These are phyloP conservation scores for Caenorhabditis sp. DNA, from an alignment of 2,888 invertebrate species.

Conservation along the genomic window DNA sequence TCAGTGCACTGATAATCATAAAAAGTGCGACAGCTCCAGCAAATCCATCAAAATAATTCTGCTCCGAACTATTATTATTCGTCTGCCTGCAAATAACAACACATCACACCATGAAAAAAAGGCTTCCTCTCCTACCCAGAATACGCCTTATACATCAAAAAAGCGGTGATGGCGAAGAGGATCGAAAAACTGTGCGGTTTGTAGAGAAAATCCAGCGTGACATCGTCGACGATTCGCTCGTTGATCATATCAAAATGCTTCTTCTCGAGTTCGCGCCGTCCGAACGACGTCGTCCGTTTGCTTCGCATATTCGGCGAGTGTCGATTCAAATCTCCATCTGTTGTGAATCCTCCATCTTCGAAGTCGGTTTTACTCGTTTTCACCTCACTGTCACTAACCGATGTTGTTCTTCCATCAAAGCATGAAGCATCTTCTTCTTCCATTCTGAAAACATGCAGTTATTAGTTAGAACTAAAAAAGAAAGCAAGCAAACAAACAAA, in stretches of 20 bases:
- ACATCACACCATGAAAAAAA: conserved; percentile 68
- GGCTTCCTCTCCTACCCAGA: conserved; percentile 79
- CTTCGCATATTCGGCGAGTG: conserved; percentile 12
- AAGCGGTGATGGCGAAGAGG: conserved; percentile 84
- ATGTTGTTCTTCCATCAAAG: conserved; percentile 6
- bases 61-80: conserved; percentile 79
- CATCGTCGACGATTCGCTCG: conserved; percentile 93
- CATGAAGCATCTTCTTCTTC: not conserved
- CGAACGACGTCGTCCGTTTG: not conserved
- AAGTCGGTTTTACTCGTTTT: not conserved
- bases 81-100: not conserved
- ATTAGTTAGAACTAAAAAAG: no score
- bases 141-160: conserved; percentile 91
- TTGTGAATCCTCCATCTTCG: conserved; percentile 23
- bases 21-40: conserved; percentile 94
- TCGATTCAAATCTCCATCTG: conserved; percentile 36
- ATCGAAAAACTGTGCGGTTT: conserved; percentile 95
- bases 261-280: conserved; percentile 52
- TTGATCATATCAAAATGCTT: conserved; percentile 74
- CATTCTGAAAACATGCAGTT: no score
- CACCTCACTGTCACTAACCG: conserved; percentile 10
- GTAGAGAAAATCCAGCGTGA: conserved; percentile 94
- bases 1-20: conserved; percentile 90
- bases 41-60: conserved; percentile 90
- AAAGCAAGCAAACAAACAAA: no score